Conservation (phyloP, 1,140 invertebrate genomes). For the Helicoverpa armigera region DNA sequence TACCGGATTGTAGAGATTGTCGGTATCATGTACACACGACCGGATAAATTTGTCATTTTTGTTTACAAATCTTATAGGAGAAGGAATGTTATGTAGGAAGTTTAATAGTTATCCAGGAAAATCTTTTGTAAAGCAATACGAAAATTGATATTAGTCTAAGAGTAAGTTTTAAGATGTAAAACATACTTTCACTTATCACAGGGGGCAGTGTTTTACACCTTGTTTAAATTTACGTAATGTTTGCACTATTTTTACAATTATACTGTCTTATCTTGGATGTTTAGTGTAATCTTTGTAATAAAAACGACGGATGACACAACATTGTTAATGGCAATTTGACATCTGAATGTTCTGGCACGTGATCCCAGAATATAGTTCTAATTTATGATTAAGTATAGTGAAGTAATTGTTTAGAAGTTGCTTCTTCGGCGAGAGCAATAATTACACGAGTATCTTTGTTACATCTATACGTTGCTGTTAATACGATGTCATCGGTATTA, state of each 20-base stretch:
- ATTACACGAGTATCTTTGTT: slow-evolving; percentile 30
- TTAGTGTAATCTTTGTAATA: slow-evolving; percentile 40
- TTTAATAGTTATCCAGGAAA: too few species aligned
- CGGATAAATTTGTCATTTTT: too few species aligned
- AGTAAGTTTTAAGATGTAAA: neutral
- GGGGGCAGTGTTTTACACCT: slow-evolving; percentile 25
- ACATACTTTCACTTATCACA: neutral
- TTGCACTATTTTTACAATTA: slow-evolving; percentile 21
- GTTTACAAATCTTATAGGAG: too few species aligned
- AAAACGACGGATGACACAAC: slow-evolving; percentile 27
- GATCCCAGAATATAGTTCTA: slow-evolving; percentile 17
- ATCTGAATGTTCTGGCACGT: slow-evolving; percentile 8
- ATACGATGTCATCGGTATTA: slow-evolving; percentile 25
- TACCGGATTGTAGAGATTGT: too few species aligned
- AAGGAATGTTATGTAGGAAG: too few species aligned
- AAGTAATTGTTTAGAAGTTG: slow-evolving; percentile 39
- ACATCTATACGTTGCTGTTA: slow-evolving; percentile 22
- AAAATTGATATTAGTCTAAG: neutral
- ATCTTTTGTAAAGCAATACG: neutral
- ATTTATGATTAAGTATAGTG: slow-evolving; percentile 15
- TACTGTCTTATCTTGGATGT: slow-evolving; percentile 31
- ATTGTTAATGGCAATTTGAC: slow-evolving; percentile 44
- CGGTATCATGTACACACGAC: too few species aligned
- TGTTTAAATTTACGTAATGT: neutral
- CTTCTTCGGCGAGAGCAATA: slow-evolving; percentile 35